A percentile compares a stretch with the other conserved stretches of the same genome.
These are phyloP conservation scores for Drosophila birchii DNA, from an alignment of 2,888 invertebrate genomes.

Conservation along the genomic window DNA sequence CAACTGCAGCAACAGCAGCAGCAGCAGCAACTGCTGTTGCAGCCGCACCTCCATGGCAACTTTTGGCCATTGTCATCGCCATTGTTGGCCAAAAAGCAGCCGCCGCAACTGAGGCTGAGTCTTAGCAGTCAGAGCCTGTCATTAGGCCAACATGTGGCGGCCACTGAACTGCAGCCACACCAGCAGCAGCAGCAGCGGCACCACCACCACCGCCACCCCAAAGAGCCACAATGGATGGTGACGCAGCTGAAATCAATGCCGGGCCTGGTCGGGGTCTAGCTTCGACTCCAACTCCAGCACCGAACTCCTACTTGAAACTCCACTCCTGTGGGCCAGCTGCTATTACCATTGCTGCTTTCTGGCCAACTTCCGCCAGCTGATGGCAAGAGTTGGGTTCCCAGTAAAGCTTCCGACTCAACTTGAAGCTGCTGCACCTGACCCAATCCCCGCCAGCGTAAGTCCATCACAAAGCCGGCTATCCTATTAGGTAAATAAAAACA, in stretches of 20 bases:
- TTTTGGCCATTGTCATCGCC: constrained; percentile 62
- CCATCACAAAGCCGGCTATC: background rate
- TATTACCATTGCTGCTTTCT: constrained; percentile 5
- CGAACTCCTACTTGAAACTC: constrained; percentile 17
- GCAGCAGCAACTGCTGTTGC: constrained; percentile 3
- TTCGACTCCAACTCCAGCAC: background rate
- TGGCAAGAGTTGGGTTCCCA: constrained; percentile 16
- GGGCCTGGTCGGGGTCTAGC: background rate
- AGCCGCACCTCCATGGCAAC: constrained; percentile 58
- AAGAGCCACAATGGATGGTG: constrained; percentile 55
- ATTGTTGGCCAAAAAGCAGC: constrained; percentile 46
- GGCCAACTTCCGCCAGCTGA: constrained; percentile 72
- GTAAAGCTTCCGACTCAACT: constrained; percentile 56
- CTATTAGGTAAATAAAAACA: background rate
- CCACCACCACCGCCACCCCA: constrained; percentile 18
- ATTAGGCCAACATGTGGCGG: constrained; percentile 62
- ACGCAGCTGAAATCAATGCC: constrained; percentile 79
- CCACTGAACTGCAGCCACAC: constrained; percentile 32
- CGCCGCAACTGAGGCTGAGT: constrained; percentile 38
- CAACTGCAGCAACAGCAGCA: constrained; percentile 2
- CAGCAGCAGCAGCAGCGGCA: constrained; percentile 21
- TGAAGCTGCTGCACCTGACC: constrained; percentile 59
- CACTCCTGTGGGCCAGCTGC: constrained; percentile 35
- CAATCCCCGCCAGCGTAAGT: constrained; percentile 4
- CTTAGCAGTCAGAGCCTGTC: constrained; percentile 54